phyloP scores from a whole-genome alignment of 2,113 vertebrate species.

The Saccopteryx bilineata region DNA sequence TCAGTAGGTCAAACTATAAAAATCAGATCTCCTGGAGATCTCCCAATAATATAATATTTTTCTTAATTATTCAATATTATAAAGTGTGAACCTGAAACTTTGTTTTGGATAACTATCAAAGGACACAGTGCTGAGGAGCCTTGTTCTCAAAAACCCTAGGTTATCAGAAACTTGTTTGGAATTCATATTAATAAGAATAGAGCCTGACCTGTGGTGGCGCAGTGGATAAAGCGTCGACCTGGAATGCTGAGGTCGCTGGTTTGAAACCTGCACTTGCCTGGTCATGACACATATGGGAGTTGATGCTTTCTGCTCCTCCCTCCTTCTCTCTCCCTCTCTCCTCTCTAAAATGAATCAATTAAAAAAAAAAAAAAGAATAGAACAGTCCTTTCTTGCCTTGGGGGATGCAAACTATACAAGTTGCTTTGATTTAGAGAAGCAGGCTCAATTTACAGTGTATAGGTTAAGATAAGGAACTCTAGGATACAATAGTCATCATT shows the following conservation, averaged over 20 bases:
- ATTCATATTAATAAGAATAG: slow-evolving; percentile 24
- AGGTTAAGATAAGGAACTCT: background rate
- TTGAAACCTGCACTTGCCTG: no score
- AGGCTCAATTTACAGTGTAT: background rate
- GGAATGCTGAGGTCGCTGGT: no score
- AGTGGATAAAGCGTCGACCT: no score
- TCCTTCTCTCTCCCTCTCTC: no score
- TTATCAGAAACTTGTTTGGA: background rate
- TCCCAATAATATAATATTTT: background rate
- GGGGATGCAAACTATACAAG: background rate
- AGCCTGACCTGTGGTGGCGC: no score
- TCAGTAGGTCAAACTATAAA: slow-evolving; percentile 24
- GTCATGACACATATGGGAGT: no score
- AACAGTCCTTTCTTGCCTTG: background rate
- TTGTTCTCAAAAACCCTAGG: slow-evolving; percentile 4
- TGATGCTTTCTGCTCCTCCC: no score
- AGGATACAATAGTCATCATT: slow-evolving; percentile 12
- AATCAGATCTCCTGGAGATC: background rate
- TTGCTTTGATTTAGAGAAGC: slow-evolving; percentile 23
- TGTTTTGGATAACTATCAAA: slow-evolving; percentile 46
- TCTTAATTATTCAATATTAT: background rate
- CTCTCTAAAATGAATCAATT: no score
- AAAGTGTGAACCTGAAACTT: background rate
- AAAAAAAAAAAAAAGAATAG: no score
- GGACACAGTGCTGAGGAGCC: background rate